A percentile compares a stretch with the other conserved stretches of the same genome.
These are phyloP conservation scores for Drosophila acutilabella DNA, from an alignment of 2,888 invertebrate species.

Conservation along the genomic window DNA sequence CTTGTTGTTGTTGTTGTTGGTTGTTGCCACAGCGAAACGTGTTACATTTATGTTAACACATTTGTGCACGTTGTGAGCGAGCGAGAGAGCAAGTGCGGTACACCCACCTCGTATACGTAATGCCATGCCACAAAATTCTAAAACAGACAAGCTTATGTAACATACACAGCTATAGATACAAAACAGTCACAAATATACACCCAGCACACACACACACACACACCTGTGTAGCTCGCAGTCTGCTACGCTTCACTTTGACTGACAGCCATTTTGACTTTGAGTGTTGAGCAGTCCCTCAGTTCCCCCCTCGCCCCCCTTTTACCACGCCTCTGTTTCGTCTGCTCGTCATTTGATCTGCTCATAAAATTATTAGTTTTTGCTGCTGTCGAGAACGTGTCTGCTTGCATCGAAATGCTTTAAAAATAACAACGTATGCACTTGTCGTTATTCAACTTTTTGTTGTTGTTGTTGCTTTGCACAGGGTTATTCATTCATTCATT, in stretches of 20 bases:
- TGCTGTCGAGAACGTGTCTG: slow-evolving; percentile 46
- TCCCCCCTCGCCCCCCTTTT: neutral
- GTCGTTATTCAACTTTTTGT: slow-evolving; percentile 6
- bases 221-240: slow-evolving; percentile 13
- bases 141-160: slow-evolving; percentile 63
- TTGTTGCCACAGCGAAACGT: slow-evolving; percentile 74
- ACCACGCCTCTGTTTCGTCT: neutral
- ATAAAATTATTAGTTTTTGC: slow-evolving; percentile 69
- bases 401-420: slow-evolving; percentile 65
- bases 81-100: slow-evolving; percentile 37
- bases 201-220: slow-evolving; percentile 15
- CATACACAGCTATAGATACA: slow-evolving; percentile 14
- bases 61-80: slow-evolving; percentile 68
- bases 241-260: slow-evolving; percentile 72
- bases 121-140: slow-evolving; percentile 66
- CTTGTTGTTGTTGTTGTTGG: slow-evolving; percentile 26
- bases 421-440: slow-evolving; percentile 60
- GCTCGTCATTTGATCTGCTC: slow-evolving; percentile 71
- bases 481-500: slow-evolving; percentile 22
- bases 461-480: slow-evolving; percentile 8
- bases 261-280: slow-evolving; percentile 72
- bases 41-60: slow-evolving; percentile 79
- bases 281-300: slow-evolving; percentile 19
- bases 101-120: slow-evolving; percentile 28
- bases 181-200: slow-evolving; percentile 8